Conservation (phyloP, 2,113 vertebrate genomes). For the Eulacestoma nigropectus region DNA sequence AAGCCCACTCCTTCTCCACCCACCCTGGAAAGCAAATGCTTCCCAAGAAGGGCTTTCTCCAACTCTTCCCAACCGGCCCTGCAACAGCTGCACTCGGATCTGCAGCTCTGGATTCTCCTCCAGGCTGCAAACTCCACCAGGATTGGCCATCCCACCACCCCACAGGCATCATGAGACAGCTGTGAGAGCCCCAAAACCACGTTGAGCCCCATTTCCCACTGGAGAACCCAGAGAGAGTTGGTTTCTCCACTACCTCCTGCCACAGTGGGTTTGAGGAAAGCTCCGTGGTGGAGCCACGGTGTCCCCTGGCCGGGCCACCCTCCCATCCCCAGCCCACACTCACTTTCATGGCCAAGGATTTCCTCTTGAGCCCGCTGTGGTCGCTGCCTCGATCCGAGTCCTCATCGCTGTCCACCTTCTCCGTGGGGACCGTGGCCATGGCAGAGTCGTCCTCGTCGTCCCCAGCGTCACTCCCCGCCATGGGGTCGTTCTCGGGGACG, state of each 20-base stretch:
- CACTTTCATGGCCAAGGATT: conserved; percentile 65
- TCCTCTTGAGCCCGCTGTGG: conserved; percentile 74
- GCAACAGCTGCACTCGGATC: neutral
- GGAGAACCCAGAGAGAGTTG: neutral
- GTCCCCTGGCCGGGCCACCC: neutral
- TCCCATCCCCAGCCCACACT: neutral
- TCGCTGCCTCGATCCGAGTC: conserved; percentile 87
- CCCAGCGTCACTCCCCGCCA: conserved; percentile 69
- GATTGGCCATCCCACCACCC: neutral
- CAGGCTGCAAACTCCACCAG: neutral
- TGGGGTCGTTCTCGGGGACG: conserved; percentile 71
- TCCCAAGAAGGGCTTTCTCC: neutral
- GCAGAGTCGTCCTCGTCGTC: conserved; percentile 65
- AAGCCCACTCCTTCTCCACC: neutral
- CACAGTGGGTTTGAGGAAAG: accelerated
- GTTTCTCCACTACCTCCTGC: neutral
- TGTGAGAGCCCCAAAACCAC: neutral
- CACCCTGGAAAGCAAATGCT: accelerated
- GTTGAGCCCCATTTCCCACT: neutral
- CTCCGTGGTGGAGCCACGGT: accelerated
- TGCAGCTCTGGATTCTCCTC: neutral
- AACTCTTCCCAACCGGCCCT: accelerated
- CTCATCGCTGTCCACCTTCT: conserved; percentile 77
- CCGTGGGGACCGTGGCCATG: neutral
- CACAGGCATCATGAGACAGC: neutral